These are phyloP conservation scores for Scylla paramamosain DNA, from an alignment of 1,140 invertebrate genomes.

Conservation along the genomic window DNA sequence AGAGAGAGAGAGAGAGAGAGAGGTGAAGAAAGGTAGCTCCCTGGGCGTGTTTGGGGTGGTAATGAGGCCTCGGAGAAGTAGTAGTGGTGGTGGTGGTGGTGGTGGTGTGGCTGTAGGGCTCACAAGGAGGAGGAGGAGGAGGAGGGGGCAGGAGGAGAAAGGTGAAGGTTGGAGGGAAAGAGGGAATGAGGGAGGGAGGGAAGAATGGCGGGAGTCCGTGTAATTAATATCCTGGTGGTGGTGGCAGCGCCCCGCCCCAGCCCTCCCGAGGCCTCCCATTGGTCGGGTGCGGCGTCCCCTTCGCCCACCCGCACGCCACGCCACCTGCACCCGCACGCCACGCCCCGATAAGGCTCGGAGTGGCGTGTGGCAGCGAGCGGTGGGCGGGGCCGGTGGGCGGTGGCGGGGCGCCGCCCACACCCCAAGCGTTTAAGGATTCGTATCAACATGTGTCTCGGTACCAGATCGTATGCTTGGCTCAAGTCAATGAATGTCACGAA, in stretches of 20 bases:
- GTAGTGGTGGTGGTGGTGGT: conserved; percentile 12
- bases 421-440: too few relatives aligned
- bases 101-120: background rate
- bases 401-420: conserved; percentile 16
- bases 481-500: too few relatives aligned
- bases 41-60: background rate
- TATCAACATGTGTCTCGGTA: too few relatives aligned
- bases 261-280: background rate
- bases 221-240: conserved; percentile 31
- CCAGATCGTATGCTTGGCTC: too few relatives aligned
- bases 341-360: background rate
- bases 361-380: background rate
- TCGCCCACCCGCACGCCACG: background rate
- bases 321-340: background rate
- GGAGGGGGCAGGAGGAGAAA: background rate
- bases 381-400: conserved; percentile 31
- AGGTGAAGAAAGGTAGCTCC: background rate
- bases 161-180: background rate
- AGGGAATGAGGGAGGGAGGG: background rate
- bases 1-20: conserved; percentile 8
- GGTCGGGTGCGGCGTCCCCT: background rate
- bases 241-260: background rate
- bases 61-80: background rate
- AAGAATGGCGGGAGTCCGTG: background rate
- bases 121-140: background rate